Evolutionary conservation across 2,888 invertebrate species (phyloP).

Genomic region (Pollenia amentaria): DNA sequence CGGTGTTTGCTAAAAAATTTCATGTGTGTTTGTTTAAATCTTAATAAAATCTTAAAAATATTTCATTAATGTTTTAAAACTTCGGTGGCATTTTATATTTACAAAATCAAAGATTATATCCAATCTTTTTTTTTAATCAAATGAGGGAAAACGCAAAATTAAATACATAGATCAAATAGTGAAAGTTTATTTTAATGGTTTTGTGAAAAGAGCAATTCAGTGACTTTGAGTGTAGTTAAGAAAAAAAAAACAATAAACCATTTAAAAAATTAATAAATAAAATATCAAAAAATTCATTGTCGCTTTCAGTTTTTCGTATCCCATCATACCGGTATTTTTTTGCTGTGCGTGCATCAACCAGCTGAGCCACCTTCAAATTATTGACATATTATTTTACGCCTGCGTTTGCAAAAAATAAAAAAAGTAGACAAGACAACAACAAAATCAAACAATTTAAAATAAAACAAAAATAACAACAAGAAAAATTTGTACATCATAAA

Average conservation of each 20-base stretch:
- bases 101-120: too few species aligned
- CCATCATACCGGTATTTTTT: constrained; percentile 67
- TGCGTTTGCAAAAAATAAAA: constrained; percentile 56
- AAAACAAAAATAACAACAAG: not conserved
- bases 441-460: not conserved
- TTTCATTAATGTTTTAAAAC: too few species aligned
- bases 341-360: constrained; percentile 45
- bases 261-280: constrained; percentile 15
- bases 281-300: constrained; percentile 26
- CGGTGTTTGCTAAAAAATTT: constrained; percentile 33
- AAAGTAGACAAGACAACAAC: not conserved
- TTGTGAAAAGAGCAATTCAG: not conserved
- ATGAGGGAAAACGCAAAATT: not conserved
- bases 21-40: not conserved
- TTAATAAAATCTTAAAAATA: not conserved
- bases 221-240: not conserved
- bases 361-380: constrained; percentile 72
- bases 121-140: too few species aligned
- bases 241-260: constrained; percentile 36
- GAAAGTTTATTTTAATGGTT: constrained; percentile 34
- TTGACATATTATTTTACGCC: constrained; percentile 67
- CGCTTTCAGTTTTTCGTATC: constrained; percentile 18
- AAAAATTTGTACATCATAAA: not conserved
- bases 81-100: too few species aligned
- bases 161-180: not conserved